Base-by-base conservation (phyloP, 2,797 vertebrate species). In the Enteromius anoplus region DNA sequence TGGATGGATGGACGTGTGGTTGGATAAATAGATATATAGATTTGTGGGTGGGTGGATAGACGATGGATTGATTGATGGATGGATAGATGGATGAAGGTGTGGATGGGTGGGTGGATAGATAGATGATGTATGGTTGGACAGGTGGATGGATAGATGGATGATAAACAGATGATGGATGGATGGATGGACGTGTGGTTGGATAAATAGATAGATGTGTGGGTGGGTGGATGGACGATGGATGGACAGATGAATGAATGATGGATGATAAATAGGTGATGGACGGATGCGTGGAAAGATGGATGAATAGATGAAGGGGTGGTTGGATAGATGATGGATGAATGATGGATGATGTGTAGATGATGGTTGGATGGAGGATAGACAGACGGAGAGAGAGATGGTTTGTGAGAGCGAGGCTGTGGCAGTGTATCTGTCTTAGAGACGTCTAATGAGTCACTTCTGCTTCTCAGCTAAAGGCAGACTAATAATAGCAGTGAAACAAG, bases 381-480 rank as follows among this genome's bases (percentile, higher is more conserved):
- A 26, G 23, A 60, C 12, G 0, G 51, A 7, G 26, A 62, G 21
- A 4, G 19, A 5, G 47, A 32, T n/a, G 3, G 4, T 65, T 40
- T 42, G 2, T 42, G 19, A 51, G 51, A 55, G 45, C 49, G 21
- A 55, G 47, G 32, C 37, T 81, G 80, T 66, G 82, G 34, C 32
- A 60, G 29, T 19, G 58, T 17, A 14, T 55, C 65, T 26, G 17
- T 84, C 69, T 53, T 32, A 42, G 23, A 70, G 85, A 49, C 3
- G 4, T 60, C 15, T 42, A 11, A 55, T 45, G 70, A 23, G 85
- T 88, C 88, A 91, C 89, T 90, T 72, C 86, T 91, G 87, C 86
- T 19, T 79, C 10, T 58, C 14, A 17, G n/a, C 37, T 29, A 14
- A 21, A 80, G 7, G 10, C 76, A 83, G 85, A 84, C 85, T 84